Percentiles rank a stretch among this genome's conserved stretches.
phyloP scores from a whole-genome alignment of 2,888 invertebrate species.

The Caenorhabditis panamensis region DNA sequence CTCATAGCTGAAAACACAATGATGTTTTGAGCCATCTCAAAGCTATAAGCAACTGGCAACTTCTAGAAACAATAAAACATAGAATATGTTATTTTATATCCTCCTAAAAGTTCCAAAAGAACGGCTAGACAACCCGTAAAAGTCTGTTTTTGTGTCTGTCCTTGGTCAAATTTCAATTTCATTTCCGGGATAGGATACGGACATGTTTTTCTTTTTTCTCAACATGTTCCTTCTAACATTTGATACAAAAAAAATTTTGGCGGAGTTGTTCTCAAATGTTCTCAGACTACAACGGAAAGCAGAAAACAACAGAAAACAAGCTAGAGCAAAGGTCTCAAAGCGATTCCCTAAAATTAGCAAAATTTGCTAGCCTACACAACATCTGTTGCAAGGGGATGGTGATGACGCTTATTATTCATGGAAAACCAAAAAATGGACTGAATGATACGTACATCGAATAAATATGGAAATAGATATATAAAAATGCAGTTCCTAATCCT shows the following conservation, averaged over 20 bases:
- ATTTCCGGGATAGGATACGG: too few relatives aligned
- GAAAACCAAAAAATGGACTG: neutral
- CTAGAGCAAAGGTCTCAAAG: neutral
- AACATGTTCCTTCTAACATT: too few relatives aligned
- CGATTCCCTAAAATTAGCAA: neutral
- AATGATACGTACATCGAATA: constrained; percentile 12
- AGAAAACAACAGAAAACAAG: neutral
- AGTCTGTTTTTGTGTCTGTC: neutral
- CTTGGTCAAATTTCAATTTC: neutral
- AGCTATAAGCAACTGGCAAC: too few relatives aligned
- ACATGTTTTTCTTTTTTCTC: neutral
- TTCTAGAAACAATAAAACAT: neutral
- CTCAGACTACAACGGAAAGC: too few relatives aligned
- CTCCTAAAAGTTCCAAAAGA: neutral
- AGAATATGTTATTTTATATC: neutral
- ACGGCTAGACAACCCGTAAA: neutral
- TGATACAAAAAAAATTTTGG: too few relatives aligned
- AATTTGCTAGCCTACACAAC: too few relatives aligned
- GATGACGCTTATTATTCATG: constrained; percentile 39
- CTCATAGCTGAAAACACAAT: too few relatives aligned
- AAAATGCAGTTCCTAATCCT: constrained; percentile 20
- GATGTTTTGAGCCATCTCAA: too few relatives aligned
- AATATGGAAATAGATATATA: neutral
- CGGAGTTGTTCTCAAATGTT: too few relatives aligned
- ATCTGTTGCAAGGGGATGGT: too few relatives aligned